These are phyloP conservation scores for Cabera pusaria DNA, from an alignment of 2,888 invertebrate genomes.

Conservation along the genomic window DNA sequence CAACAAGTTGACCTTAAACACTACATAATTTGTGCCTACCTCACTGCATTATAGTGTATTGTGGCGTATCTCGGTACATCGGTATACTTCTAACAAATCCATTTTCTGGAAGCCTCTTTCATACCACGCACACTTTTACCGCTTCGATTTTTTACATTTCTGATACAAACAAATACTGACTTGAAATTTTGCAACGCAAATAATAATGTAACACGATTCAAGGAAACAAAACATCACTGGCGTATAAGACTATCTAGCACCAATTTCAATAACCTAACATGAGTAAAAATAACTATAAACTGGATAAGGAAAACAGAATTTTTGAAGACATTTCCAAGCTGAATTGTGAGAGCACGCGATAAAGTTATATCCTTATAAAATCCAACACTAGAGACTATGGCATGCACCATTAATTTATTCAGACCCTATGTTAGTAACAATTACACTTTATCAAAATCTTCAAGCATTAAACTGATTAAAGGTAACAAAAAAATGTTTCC, in stretches of 20 bases:
- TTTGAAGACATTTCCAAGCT: slow-evolving; percentile 13
- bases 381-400: slow-evolving; percentile 70
- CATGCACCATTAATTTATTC: slow-evolving; percentile 72
- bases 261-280: slow-evolving; percentile 60
- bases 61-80: slow-evolving; percentile 14
- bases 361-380: slow-evolving; percentile 29
- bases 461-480: slow-evolving; percentile 15
- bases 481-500: slow-evolving; percentile 8
- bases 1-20: slow-evolving; percentile 63
- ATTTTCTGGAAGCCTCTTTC: too few species aligned
- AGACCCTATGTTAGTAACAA: slow-evolving; percentile 54
- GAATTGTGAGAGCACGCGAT: slow-evolving; percentile 7
- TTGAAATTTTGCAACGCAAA: slow-evolving; percentile 24
- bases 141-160: slow-evolving; percentile 22
- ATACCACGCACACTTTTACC: too few species aligned
- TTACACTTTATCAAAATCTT: slow-evolving; percentile 25
- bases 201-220: slow-evolving; percentile 18
- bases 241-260: slow-evolving; percentile 59
- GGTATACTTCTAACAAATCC: too few species aligned
- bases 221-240: slow-evolving; percentile 53
- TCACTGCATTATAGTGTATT: slow-evolving; percentile 36
- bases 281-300: slow-evolving; percentile 35
- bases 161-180: slow-evolving; percentile 23
- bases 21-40: slow-evolving; percentile 74
- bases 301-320: slow-evolving; percentile 17